Base-by-base conservation (phyloP, 2,888 invertebrate genomes). In the Iphiclides podalirius region DNA sequence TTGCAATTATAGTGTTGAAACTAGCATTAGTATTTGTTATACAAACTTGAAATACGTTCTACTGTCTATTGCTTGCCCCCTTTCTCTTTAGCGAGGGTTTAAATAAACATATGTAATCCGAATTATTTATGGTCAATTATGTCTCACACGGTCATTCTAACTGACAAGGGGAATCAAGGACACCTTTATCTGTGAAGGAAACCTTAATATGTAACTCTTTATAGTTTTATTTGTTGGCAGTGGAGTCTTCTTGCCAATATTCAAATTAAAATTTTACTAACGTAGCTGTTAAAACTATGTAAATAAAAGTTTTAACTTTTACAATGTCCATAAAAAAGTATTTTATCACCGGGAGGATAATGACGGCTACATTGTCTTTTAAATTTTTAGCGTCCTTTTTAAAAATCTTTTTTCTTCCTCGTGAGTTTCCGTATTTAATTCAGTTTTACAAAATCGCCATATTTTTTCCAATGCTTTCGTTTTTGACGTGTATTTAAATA, bases 91-190 rank as follows among this genome's bases (percentile, higher is more conserved):
- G 52, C 54, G 65, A 58, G 71, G 75, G 72, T 69, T 69, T 66
- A 68, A 73, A 74, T 71, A 71, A 77, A 86, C 83, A 84, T 75
- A 70, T 83, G 82, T 85, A 76, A 78, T 80, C 67, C 71, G 35
- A 67, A 66, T 84, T 85, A 86, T 87, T 85, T 85, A 86, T 86
- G 86, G 83, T 82, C 83, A 87, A 86, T 87, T 87, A 87, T 81
- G 79, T 79, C 75, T 69, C 64, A 66, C 61, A 79, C 63, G 75
- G 73, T 72, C 72, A 56, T 69, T 60, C 63, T 64, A 64, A 69
- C 73, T 77, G 74, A 74, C 75, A 64, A 64, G 67, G 74, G 66
- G 63, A 73, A 78, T 80, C 75, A 78, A 66, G 56, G 58, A 49
- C 63, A 67, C 59, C 67, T 74, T 74, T 72, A 70, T 65, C 62